Conservation (phyloP, 2,113 vertebrate species). For the Chaenogobius annularis region DNA sequence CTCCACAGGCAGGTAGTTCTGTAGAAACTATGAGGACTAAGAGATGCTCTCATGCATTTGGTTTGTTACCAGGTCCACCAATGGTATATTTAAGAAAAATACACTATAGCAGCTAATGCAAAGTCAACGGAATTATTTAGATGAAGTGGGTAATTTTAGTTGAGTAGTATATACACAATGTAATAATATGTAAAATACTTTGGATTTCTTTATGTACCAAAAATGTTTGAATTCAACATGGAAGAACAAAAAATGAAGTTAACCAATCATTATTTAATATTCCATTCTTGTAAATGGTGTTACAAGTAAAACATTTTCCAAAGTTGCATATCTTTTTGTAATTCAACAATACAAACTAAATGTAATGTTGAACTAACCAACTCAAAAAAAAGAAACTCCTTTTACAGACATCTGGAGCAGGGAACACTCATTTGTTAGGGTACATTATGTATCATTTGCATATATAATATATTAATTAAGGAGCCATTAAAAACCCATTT, state of each 20-base stretch:
- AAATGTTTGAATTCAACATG: not conserved
- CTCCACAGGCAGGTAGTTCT: not conserved
- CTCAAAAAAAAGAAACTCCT: not conserved
- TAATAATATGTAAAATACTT: not conserved
- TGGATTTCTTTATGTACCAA: not conserved
- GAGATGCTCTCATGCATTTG: not conserved
- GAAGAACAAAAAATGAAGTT: no score
- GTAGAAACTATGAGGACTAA: not conserved
- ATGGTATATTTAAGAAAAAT: not conserved
- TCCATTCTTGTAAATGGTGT: no score
- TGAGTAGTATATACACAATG: not conserved
- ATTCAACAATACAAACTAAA: not conserved
- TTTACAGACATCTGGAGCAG: not conserved
- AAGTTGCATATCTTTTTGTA: not conserved
- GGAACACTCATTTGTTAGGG: not conserved
- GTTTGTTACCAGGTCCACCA: not conserved
- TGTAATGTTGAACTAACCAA: not conserved
- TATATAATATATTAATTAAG: not conserved
- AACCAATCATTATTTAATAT: no score
- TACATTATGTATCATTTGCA: slow-evolving; percentile 7
- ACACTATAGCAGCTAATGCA: not conserved
- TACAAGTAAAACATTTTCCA: no score
- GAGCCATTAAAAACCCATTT: not conserved
- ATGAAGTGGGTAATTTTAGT: not conserved
- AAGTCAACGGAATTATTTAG: not conserved